Base-by-base conservation (phyloP, 2,888 invertebrate species). In the Leptopilina syphax region DNA sequence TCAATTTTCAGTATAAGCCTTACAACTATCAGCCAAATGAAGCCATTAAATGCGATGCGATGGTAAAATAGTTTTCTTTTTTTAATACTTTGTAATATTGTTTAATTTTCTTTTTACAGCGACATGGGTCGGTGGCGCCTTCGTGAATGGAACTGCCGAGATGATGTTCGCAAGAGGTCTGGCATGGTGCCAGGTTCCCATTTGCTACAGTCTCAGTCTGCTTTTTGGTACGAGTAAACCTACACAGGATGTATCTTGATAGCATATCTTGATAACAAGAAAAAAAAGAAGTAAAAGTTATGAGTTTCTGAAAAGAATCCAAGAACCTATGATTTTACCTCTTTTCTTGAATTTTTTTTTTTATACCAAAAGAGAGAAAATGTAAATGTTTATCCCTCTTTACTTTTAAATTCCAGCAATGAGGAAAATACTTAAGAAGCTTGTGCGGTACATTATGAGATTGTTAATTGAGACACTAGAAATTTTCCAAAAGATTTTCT, bases 141-240 rank as follows among this genome's bases (percentile, higher is more conserved):
- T 95, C 90, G 95, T 96, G 85, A 95, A 95, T 90, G 96, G 95
- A 66, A 95, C 95, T 77, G 95, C 95, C 12, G 95, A 96, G 89
- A 93, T 93, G 67, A 94, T 96, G 84, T 95, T 93, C 89, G 93
- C 93, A 77, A 93, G 91, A 79, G 95, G 95, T 57, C 89, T 96
- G 81, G 92, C 94, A 13, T 95, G 95, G 94, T 95, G 95, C 90
- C 95, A 95, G 91, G 95, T 95, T 47, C 96, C 96, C 18, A 93
- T 96, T 88, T 95, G 96, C 65, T 96, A 96, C 92, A 95, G 95
- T 24, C 92, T 95, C 73, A 95, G 95, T 81, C 92, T 96, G 67
- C 92, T 95, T 76, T 92, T 95, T 84, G 95, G 95, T 95, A 92
- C 91, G 93, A 86, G 13, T 65, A 54, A 73, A n/a, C 63, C 18